phyloP scores from a whole-genome alignment of 2,888 invertebrate genomes.

The Sussaba pulchella region DNA sequence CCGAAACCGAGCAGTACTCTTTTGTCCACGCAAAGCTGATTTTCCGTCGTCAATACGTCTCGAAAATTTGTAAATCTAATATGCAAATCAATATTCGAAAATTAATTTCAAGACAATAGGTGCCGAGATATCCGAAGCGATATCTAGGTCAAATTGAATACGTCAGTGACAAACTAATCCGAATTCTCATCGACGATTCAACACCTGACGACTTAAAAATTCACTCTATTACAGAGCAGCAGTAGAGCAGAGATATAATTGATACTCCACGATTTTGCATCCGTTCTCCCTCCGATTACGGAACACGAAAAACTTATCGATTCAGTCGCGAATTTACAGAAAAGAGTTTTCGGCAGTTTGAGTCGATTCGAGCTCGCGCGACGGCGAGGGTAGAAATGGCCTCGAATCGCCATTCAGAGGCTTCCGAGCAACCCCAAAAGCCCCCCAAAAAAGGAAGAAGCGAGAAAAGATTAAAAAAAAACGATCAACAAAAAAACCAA shows the following conservation, averaged over 20 bases:
- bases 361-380: conserved; percentile 7
- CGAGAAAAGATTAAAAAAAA: neutral
- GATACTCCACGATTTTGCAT: conserved; percentile 41
- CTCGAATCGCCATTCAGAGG: conserved; percentile 20
- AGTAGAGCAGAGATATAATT: no score
- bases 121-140: no score
- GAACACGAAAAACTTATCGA: conserved; percentile 24
- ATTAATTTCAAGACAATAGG: no score
- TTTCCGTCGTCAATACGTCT: no score
- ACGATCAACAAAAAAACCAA: conserved; percentile 16
- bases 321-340: neutral
- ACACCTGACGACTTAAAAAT: no score
- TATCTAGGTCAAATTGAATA: no score
- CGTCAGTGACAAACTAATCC: neutral
- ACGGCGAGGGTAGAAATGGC: neutral
- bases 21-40: no score
- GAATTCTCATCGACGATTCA: conserved; percentile 25
- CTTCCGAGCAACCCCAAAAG: conserved; percentile 40
- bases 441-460: conserved; percentile 2
- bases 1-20: no score
- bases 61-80: no score
- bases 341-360: conserved; percentile 2
- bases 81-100: no score
- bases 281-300: conserved; percentile 27
- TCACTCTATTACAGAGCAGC: neutral